phyloP scores from a whole-genome alignment of 2,888 invertebrate genomes.

The Orchesellides sinensis region DNA sequence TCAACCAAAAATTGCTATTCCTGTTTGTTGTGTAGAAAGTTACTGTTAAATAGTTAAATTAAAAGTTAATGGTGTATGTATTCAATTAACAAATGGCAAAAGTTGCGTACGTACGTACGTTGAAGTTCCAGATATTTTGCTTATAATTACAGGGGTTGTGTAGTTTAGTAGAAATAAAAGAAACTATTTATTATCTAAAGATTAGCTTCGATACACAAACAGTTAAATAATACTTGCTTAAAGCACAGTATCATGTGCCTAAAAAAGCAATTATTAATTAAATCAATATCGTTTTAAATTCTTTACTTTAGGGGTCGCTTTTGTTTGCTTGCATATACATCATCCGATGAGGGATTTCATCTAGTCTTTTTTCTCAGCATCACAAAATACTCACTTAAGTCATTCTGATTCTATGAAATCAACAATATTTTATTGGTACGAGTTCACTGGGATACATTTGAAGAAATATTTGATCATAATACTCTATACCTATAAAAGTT shows the following conservation, averaged over 20 bases:
- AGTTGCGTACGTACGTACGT: too few species aligned
- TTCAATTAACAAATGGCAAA: too few species aligned
- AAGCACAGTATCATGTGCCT: too few species aligned
- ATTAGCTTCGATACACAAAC: too few species aligned
- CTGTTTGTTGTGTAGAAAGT: background rate
- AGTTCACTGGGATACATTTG: slow-evolving; percentile 56
- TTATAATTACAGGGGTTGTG: too few species aligned
- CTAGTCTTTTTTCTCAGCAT: slow-evolving; percentile 47
- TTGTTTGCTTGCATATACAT: background rate
- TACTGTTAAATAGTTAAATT: background rate
- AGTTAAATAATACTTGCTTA: too few species aligned
- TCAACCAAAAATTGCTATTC: background rate
- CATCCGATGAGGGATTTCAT: slow-evolving; percentile 11
- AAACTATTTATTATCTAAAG: too few species aligned
- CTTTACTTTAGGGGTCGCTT: slow-evolving; percentile 2
- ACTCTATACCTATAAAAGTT: slow-evolving; percentile 90
- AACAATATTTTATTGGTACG: slow-evolving; percentile 34
- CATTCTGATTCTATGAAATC: slow-evolving; percentile 33
- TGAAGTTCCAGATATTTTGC: too few species aligned
- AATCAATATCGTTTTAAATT: too few species aligned
- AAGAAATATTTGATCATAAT: slow-evolving; percentile 77
- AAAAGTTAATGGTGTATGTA: too few species aligned
- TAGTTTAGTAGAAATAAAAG: too few species aligned
- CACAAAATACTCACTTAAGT: slow-evolving; percentile 36
- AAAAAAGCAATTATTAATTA: too few species aligned